These are phyloP conservation scores for Lamellibrachia columna DNA, from an alignment of 2,888 invertebrate species.

Conservation along the genomic window DNA sequence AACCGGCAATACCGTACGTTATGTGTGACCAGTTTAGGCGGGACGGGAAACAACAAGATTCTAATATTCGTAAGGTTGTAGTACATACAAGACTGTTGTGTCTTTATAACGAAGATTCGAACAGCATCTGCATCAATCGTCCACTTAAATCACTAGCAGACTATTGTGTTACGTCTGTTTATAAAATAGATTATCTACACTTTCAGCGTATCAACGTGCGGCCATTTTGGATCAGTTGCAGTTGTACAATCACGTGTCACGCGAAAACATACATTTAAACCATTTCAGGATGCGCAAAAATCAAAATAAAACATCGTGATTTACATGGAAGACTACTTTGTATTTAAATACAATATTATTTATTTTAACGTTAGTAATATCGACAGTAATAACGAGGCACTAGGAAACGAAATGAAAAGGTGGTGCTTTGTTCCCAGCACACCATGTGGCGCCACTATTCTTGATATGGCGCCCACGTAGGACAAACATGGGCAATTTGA, in stretches of 20 bases:
- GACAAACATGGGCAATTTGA: no score
- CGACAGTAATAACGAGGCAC: conserved; percentile 7
- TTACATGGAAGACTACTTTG: neutral
- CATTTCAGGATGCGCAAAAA: neutral
- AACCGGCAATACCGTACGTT: conserved; percentile 1
- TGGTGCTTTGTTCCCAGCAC: neutral
- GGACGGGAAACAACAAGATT: conserved; percentile 4
- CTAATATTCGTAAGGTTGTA: neutral
- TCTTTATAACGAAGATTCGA: neutral
- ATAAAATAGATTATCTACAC: neutral
- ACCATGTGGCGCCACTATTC: conserved; percentile 4
- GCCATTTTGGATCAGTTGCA: conserved; percentile 10
- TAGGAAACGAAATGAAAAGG: neutral
- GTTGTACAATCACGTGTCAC: conserved; percentile 11
- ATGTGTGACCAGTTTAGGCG: neutral
- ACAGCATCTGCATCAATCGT: neutral
- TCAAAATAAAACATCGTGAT: neutral
- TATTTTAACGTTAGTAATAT: neutral
- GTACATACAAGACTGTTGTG: neutral
- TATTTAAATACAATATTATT: neutral
- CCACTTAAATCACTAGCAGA: neutral
- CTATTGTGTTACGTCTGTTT: neutral
- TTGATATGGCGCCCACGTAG: neutral
- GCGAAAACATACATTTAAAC: neutral
- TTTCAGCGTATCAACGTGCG: neutral